phyloP scores from a whole-genome alignment of 2,113 vertebrate genomes.

The Mobula hypostoma region DNA sequence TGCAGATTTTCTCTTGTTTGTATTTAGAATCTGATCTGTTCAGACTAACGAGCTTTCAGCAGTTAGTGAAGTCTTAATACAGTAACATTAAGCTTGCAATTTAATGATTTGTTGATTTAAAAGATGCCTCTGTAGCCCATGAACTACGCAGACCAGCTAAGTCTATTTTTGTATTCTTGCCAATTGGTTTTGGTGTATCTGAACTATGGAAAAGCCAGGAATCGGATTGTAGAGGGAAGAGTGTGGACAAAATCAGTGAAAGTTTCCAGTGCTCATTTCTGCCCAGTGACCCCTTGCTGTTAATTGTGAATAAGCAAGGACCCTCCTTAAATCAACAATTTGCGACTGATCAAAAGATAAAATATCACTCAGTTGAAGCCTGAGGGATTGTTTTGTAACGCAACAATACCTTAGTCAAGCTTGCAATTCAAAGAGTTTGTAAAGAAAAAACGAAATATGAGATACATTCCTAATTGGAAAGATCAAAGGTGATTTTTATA shows the following conservation, averaged over 20 bases:
- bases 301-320: background rate
- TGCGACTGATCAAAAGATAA: background rate
- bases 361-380: background rate
- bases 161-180: background rate
- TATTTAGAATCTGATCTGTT: too few species aligned
- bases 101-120: background rate
- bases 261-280: background rate
- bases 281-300: background rate
- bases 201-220: too few species aligned
- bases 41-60: background rate
- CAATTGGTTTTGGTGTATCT: background rate
- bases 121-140: background rate
- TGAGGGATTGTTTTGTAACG: background rate
- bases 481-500: background rate
- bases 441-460: background rate
- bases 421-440: background rate
- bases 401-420: background rate
- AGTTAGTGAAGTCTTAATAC: background rate
- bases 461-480: background rate
- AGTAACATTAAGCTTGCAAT: background rate
- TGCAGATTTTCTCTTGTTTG: too few species aligned
- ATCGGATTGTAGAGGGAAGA: background rate
- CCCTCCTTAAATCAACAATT: background rate
- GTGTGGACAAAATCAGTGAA: background rate
- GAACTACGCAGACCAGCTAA: background rate